Evolutionary conservation across 2,113 vertebrate genomes (phyloP), one percentile per base, ranked within the genome.

Genomic region (Galemys pyrenaicus): DNA sequence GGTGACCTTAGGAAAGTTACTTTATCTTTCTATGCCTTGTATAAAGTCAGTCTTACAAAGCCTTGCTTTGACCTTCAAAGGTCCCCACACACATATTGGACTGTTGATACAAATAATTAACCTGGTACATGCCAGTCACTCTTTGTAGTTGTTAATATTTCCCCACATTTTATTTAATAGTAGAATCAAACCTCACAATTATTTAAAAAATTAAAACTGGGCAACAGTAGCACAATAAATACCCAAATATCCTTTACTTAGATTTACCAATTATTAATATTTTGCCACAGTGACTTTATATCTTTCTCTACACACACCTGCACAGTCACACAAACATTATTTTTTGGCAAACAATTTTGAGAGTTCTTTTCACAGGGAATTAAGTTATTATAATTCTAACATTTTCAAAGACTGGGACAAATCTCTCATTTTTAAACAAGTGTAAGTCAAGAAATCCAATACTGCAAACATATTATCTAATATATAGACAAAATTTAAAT

Each of bases 281-380:
- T 54, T 54, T 17, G 49, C 49, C 51, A 54, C 17, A 54, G 17
- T 54, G 3, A 54, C 19, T 20, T 19, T 54, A 54, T 54, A 4
- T 20, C 19, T 54, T 54, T 54, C 19, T 54, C 51, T 54, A 16
- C 51, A 54, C 3, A 54, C 51, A 54, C 19, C 51, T 54, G 51
- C 51, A 54, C 17, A 54, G 17, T 54, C 30, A 78, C 35, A 91
- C 60, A 65, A 4, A 9, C 74, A 19, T 37, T 74, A 5, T 54
- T 54, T 78, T 78, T 74, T n/a, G n/a, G 30, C 5, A 10, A 81
- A 37, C 22, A 58, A 46, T 77, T 80, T n/a, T 58, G 56, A 89
- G 46, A 87, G 51, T 60, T 87, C 28, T 17, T 86, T 90, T 67
- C 77, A 81, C 89, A 87, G 56, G 79, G 20, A 93, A 71, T 41